Conservation (phyloP, 1,140 invertebrate species). For the Forficula auricularia region DNA sequence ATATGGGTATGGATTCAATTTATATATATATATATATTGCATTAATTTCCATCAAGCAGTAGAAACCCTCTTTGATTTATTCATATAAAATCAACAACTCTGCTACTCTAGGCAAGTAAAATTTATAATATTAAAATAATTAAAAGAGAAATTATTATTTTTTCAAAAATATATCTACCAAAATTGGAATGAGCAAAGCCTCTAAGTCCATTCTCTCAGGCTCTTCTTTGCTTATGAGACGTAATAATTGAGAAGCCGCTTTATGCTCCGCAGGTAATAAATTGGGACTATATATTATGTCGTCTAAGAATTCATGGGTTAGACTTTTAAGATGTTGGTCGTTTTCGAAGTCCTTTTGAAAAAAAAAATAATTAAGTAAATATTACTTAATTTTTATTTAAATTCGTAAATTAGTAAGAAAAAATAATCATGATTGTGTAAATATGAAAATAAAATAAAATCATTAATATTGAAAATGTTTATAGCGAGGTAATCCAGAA, state of each 20-base stretch:
- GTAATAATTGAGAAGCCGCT: slow-evolving; percentile 61
- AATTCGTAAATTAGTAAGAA: slow-evolving; percentile 1
- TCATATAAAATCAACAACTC: too few relatives aligned
- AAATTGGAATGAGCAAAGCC: slow-evolving; percentile 48
- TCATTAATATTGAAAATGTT: too few relatives aligned
- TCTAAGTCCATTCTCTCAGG: slow-evolving; percentile 46
- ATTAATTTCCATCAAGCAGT: too few relatives aligned
- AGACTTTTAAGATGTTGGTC: slow-evolving; percentile 54
- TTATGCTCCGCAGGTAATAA: slow-evolving; percentile 81
- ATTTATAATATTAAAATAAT: too few relatives aligned
- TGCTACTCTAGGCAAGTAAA: too few relatives aligned
- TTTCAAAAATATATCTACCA: too few relatives aligned
- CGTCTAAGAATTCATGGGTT: slow-evolving; percentile 75
- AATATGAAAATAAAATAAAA: neutral
- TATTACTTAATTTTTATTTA: neutral
- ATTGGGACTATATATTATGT: slow-evolving; percentile 68
- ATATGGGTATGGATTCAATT: too few relatives aligned
- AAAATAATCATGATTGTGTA: slow-evolving; percentile 1
- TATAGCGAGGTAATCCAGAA: too few relatives aligned
- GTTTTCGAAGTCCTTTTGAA: slow-evolving; percentile 66
- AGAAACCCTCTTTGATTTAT: too few relatives aligned
- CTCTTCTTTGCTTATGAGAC: slow-evolving; percentile 60
- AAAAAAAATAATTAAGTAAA: slow-evolving; percentile 9
- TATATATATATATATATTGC: too few relatives aligned
- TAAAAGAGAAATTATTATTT: too few relatives aligned